phyloP scores from a whole-genome alignment of 2,113 vertebrate genomes.

The Circaetus cinerascens region DNA sequence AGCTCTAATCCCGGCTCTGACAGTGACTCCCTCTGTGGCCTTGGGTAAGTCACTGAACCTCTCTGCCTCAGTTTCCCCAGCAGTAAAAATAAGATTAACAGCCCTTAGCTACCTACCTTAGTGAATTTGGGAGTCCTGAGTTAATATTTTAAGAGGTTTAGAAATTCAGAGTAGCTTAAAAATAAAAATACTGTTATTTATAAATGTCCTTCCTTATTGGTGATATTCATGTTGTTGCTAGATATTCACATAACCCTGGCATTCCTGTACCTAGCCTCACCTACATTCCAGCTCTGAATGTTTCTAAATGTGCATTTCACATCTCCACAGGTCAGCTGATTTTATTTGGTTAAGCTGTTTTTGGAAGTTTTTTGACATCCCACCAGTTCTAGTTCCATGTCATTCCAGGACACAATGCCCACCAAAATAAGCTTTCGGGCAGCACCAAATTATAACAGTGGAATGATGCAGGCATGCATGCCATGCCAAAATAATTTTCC shows the following conservation, averaged over 20 bases:
- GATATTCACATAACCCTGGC: background rate
- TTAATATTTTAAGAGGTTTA: background rate
- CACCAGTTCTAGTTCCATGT: background rate
- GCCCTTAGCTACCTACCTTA: background rate
- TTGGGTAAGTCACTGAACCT: slow-evolving; percentile 60
- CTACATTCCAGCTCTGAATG: background rate
- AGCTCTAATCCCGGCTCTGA: slow-evolving; percentile 61
- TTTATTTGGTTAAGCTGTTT: background rate
- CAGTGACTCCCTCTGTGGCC: slow-evolving; percentile 57
- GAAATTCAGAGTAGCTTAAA: background rate
- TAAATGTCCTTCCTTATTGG: background rate
- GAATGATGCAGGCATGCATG: background rate
- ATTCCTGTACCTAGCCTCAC: background rate
- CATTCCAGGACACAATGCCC: background rate
- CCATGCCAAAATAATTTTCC: background rate
- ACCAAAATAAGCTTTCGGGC: slow-evolving; percentile 1
- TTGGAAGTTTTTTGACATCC: background rate
- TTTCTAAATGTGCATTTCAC: slow-evolving; percentile 10
- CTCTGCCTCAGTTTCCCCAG: slow-evolving; percentile 46
- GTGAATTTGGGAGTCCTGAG: background rate
- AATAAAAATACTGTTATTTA: background rate
- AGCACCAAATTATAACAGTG: background rate
- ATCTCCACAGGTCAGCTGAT: background rate
- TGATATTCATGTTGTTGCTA: background rate
- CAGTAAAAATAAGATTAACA: background rate